These are phyloP conservation scores for Dendropsophus ebraccatus DNA, from an alignment of 2,113 vertebrate species.

Conservation along the genomic window DNA sequence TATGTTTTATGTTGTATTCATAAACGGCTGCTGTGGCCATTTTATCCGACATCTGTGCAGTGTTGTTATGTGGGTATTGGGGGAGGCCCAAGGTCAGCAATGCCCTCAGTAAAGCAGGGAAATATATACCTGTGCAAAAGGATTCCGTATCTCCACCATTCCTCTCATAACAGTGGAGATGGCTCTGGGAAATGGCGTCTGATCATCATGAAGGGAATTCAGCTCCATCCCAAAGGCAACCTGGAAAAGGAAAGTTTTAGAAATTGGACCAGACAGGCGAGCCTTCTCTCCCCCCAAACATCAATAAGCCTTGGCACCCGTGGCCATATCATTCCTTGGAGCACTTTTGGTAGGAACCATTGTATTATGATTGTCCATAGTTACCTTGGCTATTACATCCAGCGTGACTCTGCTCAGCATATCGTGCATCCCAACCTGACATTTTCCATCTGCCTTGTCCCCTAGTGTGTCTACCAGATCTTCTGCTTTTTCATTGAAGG, in stretches of 20 bases:
- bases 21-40: too few species aligned
- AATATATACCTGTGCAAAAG: conserved; percentile 70
- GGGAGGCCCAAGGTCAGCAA: too few species aligned
- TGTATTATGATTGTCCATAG: too few species aligned
- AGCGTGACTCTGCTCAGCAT: conserved; percentile 74
- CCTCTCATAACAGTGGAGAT: conserved; percentile 79
- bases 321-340: too few species aligned
- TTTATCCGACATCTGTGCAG: too few species aligned
- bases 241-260: conserved; percentile 63
- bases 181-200: conserved; percentile 77
- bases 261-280: too few species aligned
- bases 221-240: conserved; percentile 88
- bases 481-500: conserved; percentile 55
- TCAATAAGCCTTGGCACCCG: too few species aligned
- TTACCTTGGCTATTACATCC: conserved; percentile 78
- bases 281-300: too few species aligned
- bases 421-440: conserved; percentile 73
- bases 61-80: too few species aligned
- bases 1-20: too few species aligned
- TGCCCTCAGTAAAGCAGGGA: too few species aligned
- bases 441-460: conserved; percentile 75
- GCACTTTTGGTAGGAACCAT: too few species aligned
- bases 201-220: conserved; percentile 70
- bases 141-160: conserved; percentile 68
- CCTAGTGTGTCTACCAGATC: conserved; percentile 75